Conservation (phyloP, 2,888 invertebrate genomes). For the Ommatoiulus sabulosus region DNA sequence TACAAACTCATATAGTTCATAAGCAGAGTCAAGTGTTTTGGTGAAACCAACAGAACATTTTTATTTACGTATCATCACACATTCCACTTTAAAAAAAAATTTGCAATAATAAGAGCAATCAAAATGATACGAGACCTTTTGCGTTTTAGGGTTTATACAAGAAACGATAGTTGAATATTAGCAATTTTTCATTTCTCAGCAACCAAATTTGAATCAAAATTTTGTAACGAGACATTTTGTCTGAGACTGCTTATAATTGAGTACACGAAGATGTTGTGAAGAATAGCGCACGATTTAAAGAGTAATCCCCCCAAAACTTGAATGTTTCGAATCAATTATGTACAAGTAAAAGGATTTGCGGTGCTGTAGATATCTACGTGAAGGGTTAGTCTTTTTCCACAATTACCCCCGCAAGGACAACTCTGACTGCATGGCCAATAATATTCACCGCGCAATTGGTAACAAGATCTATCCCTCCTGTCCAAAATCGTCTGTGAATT, state of each 20-base stretch:
- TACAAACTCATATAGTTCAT: no score
- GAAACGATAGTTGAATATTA: neutral
- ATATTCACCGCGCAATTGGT: neutral
- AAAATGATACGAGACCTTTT: neutral
- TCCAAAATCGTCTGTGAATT: conserved; percentile 98
- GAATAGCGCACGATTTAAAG: conserved; percentile 34
- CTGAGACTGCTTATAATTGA: neutral
- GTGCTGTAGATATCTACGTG: conserved; percentile 34
- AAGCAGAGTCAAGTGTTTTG: neutral
- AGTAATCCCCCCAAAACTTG: neutral
- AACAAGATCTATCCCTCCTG: conserved; percentile 89
- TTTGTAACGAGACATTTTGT: no score
- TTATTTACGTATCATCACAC: conserved; percentile 27
- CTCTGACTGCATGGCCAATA: neutral
- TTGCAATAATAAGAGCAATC: neutral
- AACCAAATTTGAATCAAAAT: neutral
- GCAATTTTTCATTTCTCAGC: neutral
- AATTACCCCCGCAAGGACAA: neutral
- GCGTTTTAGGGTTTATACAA: neutral
- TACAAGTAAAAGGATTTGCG: conserved; percentile 10
- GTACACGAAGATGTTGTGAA: conserved; percentile 8
- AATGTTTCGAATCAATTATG: neutral
- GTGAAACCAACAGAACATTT: neutral
- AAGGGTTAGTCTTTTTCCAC: conserved; percentile 2
- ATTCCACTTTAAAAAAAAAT: neutral